phyloP scores from a whole-genome alignment of 2,888 invertebrate genomes.

The Romanomermis culicivorax region DNA sequence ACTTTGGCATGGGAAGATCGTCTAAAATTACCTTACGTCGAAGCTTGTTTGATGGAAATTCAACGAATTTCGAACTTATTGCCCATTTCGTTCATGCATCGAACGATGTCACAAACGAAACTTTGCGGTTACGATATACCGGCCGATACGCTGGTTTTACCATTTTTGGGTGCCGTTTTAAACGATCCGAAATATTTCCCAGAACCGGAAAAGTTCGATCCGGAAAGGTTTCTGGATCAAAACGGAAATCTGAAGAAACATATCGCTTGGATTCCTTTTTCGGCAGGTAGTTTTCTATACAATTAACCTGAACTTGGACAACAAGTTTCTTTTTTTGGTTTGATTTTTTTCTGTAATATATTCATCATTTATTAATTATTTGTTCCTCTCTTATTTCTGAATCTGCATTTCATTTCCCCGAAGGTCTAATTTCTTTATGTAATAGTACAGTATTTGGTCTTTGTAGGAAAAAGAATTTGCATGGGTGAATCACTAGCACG shows the following conservation, averaged over 20 bases:
- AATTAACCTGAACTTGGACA: no score
- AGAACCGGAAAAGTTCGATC: conserved; percentile 1
- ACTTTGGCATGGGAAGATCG: not conserved
- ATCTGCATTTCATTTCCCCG: no score
- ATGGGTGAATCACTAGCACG: conserved; percentile 24
- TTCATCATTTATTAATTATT: no score
- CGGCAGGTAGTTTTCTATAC: no score
- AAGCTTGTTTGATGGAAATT: not conserved
- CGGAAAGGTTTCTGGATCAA: not conserved
- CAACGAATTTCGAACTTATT: not conserved
- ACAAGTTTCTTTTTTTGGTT: no score
- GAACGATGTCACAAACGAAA: not conserved
- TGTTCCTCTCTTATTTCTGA: no score
- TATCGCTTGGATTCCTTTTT: not conserved
- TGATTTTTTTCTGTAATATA: no score
- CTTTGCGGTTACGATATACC: conserved; percentile 1
- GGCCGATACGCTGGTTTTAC: conserved; percentile 1
- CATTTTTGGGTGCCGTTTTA: not conserved
- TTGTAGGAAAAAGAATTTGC: conserved; percentile 22
- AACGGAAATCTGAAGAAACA: not conserved
- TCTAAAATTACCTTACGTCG: not conserved
- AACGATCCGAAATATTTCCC: not conserved
- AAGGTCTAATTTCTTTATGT: no score
- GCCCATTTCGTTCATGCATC: not conserved
- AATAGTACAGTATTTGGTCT: no score